Evolutionary conservation across 1,140 invertebrate genomes (phyloP), one percentile per base, ranked within the genome.

Genomic region (Lamellibrachia luymesi): DNA sequence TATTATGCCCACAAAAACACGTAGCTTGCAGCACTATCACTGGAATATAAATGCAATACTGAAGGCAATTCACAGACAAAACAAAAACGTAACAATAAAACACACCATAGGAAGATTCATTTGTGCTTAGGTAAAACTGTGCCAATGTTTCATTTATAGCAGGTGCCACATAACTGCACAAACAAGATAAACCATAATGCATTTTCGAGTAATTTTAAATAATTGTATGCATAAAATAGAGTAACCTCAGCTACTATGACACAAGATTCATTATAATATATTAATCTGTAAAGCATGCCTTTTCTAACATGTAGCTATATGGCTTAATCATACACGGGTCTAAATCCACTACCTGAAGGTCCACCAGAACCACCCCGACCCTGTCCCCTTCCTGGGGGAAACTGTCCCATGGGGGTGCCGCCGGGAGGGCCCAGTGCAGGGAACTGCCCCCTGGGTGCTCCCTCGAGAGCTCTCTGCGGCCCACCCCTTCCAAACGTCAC

Each of bases 301-400:
- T 56, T 7, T 56, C 52, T 56, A 56, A 56, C 52, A 6, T 80
- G 17, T 4, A 80, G 64, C 64, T 80, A 22, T 80, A 80, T 91
- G 91, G 49, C 27, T 91, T n/a, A 96, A 51, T 96, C 95, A 94
- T 96, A 96, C 25, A 95, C 94, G 51, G 95, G 95, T 93, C 94
- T 95, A 91, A 96, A 96, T 1, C 95, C 94, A 56, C 92, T 51
- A 49, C 49, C 25, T 13, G 27, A 50, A 4, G 50, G 7, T 92
- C 93, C 93, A 92, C 94, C 56, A 25, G 50, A 49, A 5, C 91
- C n/a, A 27, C 91, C 51, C 91, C 89, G 25, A 91, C 56, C 91
- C 91, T 91, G 49, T 22, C 52, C 91, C 27, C 38, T 49, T 4
- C 92, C 92, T 10, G 7, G 91, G 92, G 93, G 38, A 27, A 51